These are phyloP conservation scores for Ectropis grisescens DNA, from an alignment of 1,140 invertebrate species.

Conservation along the genomic window DNA sequence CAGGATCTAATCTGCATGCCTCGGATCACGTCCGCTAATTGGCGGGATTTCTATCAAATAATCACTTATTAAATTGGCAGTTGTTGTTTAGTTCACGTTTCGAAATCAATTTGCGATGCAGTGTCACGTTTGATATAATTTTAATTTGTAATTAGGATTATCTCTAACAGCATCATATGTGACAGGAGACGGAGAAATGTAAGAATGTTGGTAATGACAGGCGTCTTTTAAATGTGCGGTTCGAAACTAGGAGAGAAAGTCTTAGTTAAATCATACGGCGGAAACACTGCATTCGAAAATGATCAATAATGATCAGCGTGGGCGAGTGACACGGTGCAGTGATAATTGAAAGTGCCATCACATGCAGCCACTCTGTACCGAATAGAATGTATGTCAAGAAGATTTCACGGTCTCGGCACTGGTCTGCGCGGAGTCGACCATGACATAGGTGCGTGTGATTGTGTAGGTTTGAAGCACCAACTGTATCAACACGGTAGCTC, in stretches of 20 bases:
- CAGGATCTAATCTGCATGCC: conserved; percentile 47
- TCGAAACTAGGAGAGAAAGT: conserved; percentile 42
- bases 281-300: conserved; percentile 44
- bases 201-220: no score
- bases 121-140: conserved; percentile 34
- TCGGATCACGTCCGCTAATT: conserved; percentile 23
- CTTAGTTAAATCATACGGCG: conserved; percentile 28
- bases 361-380: conserved; percentile 40
- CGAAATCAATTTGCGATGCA: conserved; percentile 27
- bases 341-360: conserved; percentile 64
- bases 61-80: neutral
- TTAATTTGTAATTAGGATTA: conserved; percentile 51
- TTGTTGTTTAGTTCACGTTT: no score
- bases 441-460: conserved; percentile 30
- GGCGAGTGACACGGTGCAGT: conserved; percentile 34
- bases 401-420: conserved; percentile 51
- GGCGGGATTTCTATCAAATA: conserved; percentile 10
- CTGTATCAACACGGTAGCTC: no score
- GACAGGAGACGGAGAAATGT: conserved; percentile 43
- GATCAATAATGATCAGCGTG: conserved; percentile 38
- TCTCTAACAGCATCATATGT: conserved; percentile 20
- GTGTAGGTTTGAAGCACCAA: no score
- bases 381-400: conserved; percentile 52
- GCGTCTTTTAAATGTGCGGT: neutral
- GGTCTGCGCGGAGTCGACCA: conserved; percentile 39